phyloP scores from a whole-genome alignment of 1,140 invertebrate genomes.

The Drosophila pandora region DNA sequence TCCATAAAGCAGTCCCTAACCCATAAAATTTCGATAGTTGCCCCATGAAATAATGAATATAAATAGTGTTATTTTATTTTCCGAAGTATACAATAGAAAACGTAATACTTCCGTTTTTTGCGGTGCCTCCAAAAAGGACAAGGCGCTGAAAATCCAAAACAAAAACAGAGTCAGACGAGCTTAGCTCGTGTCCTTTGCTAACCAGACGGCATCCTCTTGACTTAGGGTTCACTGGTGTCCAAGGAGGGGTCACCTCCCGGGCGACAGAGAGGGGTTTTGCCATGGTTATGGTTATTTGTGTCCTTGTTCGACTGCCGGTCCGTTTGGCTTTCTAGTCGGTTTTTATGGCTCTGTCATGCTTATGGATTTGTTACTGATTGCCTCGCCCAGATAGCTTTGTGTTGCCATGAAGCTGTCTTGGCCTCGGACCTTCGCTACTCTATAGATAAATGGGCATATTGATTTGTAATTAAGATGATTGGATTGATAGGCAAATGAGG shows the following conservation, averaged over 20 bases:
- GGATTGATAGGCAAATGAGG: constrained; percentile 53
- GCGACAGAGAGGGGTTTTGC: constrained; percentile 11
- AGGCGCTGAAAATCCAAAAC: constrained; percentile 32
- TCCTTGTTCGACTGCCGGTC: constrained; percentile 21
- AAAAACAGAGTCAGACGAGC: constrained; percentile 39
- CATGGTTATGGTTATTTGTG: constrained; percentile 24
- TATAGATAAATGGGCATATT: constrained; percentile 68
- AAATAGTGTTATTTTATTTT: too few species aligned
- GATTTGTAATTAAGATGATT: constrained; percentile 66
- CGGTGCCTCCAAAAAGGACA: constrained; percentile 10
- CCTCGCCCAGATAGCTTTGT: constrained; percentile 62
- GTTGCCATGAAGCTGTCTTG: constrained; percentile 37
- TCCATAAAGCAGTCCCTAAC: too few species aligned
- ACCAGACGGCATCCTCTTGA: constrained; percentile 50
- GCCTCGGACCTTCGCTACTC: constrained; percentile 40
- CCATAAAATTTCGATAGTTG: too few species aligned
- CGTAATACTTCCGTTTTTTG: not conserved
- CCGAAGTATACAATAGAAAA: not conserved
- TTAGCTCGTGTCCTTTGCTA: constrained; percentile 37
- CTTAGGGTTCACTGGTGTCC: constrained; percentile 54
- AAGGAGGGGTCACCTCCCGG: constrained; percentile 44
- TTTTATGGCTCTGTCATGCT: constrained; percentile 79
- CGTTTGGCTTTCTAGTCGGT: constrained; percentile 22
- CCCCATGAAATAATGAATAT: too few species aligned
- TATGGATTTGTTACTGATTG: constrained; percentile 79